These are phyloP conservation scores for Haliaeetus leucogaster DNA, from an alignment of 2,113 vertebrate genomes.

Conservation along the genomic window DNA sequence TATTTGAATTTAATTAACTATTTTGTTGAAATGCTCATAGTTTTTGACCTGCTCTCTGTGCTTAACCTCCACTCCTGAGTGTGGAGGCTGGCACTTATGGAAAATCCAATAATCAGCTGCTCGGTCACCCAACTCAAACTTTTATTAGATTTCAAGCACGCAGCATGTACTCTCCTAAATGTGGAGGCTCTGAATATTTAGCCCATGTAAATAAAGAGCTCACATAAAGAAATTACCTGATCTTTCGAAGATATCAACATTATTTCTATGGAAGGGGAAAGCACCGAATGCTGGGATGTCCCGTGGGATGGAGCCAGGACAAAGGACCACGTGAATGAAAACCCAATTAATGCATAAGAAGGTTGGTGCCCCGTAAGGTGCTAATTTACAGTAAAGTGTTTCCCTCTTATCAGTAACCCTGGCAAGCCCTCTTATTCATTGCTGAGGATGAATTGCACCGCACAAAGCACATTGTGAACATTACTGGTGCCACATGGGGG, in stretches of 20 bases:
- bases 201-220: neutral
- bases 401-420: neutral
- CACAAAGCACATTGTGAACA: neutral
- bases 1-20: neutral
- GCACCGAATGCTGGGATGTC: fast-evolving
- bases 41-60: neutral
- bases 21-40: neutral
- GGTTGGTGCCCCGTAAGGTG: neutral
- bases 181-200: neutral
- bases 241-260: neutral
- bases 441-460: fast-evolving
- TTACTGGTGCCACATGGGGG: conserved; percentile 45
- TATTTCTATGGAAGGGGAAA: neutral
- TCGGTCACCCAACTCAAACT: neutral
- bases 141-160: neutral
- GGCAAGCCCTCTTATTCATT: neutral
- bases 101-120: neutral
- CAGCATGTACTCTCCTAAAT: neutral
- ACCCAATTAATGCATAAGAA: fast-evolving
- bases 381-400: neutral
- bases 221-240: neutral
- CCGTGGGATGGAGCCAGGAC: fast-evolving
- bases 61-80: neutral
- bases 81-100: neutral
- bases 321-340: neutral